A percentile compares a stretch with the other conserved stretches of the same genome.
These are phyloP conservation scores for Megastigmus dorsalis DNA, from an alignment of 2,888 invertebrate species.

Conservation along the genomic window DNA sequence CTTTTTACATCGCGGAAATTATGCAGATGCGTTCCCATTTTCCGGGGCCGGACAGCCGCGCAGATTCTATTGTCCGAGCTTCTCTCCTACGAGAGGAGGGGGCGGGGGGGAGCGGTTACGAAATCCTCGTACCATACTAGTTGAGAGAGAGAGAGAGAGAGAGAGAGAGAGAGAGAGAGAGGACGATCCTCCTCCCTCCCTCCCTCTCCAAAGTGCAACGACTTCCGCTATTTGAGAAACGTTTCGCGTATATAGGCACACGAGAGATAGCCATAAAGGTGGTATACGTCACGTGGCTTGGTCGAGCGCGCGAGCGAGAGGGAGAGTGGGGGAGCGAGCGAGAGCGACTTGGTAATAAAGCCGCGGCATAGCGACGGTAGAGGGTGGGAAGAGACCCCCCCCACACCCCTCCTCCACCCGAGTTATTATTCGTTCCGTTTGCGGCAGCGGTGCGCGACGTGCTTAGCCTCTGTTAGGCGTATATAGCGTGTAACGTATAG, in stretches of 20 bases:
- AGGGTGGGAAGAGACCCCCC: no score
- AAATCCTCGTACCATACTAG: no score
- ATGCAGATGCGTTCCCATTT: slow-evolving; percentile 39
- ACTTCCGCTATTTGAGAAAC: slow-evolving; percentile 53
- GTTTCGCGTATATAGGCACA: slow-evolving; percentile 9
- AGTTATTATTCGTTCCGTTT: slow-evolving; percentile 50
- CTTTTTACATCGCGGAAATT: slow-evolving; percentile 29
- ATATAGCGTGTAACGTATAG: background rate
- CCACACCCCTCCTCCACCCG: no score
- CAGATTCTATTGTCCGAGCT: slow-evolving; percentile 30
- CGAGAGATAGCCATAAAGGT: slow-evolving; percentile 24
- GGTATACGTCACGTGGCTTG: no score
- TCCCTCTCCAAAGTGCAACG: slow-evolving; percentile 48
- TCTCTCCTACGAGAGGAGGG: no score
- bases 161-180: no score
- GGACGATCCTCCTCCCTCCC: background rate
- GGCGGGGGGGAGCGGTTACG: no score
- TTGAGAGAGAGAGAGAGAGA: no score
- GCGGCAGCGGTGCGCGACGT: slow-evolving; percentile 31
- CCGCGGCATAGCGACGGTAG: background rate
- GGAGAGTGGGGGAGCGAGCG: background rate
- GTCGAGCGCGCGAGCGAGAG: background rate
- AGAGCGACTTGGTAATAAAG: slow-evolving; percentile 25
- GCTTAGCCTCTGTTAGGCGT: background rate
- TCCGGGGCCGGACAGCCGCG: background rate